Conservation (phyloP, 2,888 invertebrate species). For the Tyria jacobaeae region DNA sequence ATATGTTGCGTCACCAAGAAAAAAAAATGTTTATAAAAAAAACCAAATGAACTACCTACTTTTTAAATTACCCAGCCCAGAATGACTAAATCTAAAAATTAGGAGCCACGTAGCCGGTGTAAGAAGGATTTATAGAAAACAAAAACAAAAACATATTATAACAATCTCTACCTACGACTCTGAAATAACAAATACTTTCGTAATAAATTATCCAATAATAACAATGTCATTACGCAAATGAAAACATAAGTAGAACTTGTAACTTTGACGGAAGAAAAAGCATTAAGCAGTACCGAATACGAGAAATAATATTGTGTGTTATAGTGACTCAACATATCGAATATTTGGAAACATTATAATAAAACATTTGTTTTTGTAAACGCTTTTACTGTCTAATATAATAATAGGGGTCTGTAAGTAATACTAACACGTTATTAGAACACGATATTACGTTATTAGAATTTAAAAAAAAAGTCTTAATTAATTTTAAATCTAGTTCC, state of each 20-base stretch:
- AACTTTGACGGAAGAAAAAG: conserved; percentile 13
- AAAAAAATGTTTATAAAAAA: neutral
- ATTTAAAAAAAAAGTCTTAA: no score
- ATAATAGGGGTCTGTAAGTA: no score
- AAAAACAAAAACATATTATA: neutral
- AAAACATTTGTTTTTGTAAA: no score
- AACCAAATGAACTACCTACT: neutral
- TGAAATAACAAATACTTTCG: neutral
- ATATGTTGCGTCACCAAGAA: no score
- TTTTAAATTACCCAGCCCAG: neutral
- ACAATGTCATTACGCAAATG: conserved; percentile 11
- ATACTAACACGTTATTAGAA: no score
- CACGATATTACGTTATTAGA: no score
- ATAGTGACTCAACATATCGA: no score
- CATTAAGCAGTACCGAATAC: conserved; percentile 19
- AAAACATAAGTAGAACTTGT: conserved; percentile 12
- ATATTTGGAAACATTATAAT: no score
- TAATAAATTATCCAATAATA: conserved; percentile 12
- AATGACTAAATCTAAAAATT: neutral
- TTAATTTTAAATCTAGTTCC: neutral
- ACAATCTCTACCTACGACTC: neutral
- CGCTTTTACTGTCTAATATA: no score
- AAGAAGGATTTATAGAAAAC: neutral
- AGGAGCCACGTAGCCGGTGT: neutral
- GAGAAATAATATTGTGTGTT: conserved; percentile 30